phyloP scores from a whole-genome alignment of 2,113 vertebrate genomes.

The Dasyprocta punctata region DNA sequence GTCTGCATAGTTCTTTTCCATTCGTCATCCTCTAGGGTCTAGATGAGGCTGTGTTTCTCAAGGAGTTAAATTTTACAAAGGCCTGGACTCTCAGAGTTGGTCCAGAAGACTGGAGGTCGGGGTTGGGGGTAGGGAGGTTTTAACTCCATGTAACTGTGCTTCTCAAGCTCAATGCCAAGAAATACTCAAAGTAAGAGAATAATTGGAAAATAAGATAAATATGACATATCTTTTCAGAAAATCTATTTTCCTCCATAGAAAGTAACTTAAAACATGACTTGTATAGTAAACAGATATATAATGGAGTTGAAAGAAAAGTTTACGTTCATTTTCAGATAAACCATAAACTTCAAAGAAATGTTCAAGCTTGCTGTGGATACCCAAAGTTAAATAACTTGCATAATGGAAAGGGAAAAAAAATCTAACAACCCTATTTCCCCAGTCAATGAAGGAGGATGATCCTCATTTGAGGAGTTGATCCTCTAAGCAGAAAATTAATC shows the following conservation, averaged over 20 bases:
- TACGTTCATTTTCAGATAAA: constrained; percentile 49
- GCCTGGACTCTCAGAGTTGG: background rate
- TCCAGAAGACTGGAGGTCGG: background rate
- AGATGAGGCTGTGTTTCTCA: background rate
- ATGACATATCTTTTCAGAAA: constrained; percentile 9
- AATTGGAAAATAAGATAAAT: constrained; percentile 2
- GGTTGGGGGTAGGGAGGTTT: background rate
- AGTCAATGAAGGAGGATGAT: background rate
- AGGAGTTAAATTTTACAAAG: constrained; percentile 28
- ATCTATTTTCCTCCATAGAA: constrained; percentile 33
- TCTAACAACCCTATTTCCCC: background rate
- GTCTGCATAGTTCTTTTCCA: constrained; percentile 6
- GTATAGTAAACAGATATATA: background rate
- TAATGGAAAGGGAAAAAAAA: background rate
- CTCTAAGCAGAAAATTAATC: constrained; percentile 42
- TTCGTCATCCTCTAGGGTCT: background rate
- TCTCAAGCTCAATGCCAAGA: constrained; percentile 38
- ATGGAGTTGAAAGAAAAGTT: background rate
- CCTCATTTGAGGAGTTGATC: constrained; percentile 23
- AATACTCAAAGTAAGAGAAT: constrained; percentile 30
- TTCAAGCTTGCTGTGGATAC: background rate
- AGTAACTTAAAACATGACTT: constrained; percentile 55
- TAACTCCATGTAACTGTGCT: background rate
- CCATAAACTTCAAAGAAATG: constrained; percentile 24
- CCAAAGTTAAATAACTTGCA: constrained; percentile 39